Conservation (phyloP, 2,888 invertebrate species). For the Apotomis turbidana region DNA sequence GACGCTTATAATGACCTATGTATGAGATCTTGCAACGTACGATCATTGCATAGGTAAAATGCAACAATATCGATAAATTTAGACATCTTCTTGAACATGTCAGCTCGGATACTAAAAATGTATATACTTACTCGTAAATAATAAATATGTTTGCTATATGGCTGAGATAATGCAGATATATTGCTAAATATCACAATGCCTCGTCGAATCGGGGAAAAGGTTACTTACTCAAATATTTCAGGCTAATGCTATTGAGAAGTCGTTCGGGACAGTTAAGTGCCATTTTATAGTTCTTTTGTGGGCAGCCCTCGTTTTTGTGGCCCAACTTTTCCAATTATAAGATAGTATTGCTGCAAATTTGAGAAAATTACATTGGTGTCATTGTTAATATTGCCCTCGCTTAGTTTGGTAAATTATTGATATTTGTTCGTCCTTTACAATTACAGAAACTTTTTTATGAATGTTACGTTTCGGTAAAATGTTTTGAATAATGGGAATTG, state of each 20-base stretch:
- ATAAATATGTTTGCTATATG: too few species aligned
- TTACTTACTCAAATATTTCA: slow-evolving; percentile 52
- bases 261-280: slow-evolving; percentile 66
- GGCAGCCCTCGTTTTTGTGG: slow-evolving; percentile 56
- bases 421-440: slow-evolving; percentile 45
- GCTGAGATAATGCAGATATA: too few species aligned
- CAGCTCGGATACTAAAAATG: too few species aligned
- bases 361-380: slow-evolving; percentile 57
- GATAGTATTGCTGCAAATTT: slow-evolving; percentile 64
- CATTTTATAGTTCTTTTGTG: slow-evolving; percentile 71
- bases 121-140: too few species aligned
- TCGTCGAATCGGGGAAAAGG: neutral
- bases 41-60: too few species aligned
- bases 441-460: slow-evolving; percentile 46
- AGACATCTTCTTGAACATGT: too few species aligned
- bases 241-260: slow-evolving; percentile 69
- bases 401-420: slow-evolving; percentile 44
- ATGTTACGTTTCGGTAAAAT: slow-evolving; percentile 9
- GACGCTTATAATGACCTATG: too few species aligned
- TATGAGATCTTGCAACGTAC: too few species aligned
- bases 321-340: slow-evolving; percentile 71
- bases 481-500: slow-evolving; percentile 3
- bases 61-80: too few species aligned
- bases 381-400: slow-evolving; percentile 49
- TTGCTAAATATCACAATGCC: too few species aligned